phyloP scores from a whole-genome alignment of 2,888 invertebrate species.

The Chouioia cunea region DNA sequence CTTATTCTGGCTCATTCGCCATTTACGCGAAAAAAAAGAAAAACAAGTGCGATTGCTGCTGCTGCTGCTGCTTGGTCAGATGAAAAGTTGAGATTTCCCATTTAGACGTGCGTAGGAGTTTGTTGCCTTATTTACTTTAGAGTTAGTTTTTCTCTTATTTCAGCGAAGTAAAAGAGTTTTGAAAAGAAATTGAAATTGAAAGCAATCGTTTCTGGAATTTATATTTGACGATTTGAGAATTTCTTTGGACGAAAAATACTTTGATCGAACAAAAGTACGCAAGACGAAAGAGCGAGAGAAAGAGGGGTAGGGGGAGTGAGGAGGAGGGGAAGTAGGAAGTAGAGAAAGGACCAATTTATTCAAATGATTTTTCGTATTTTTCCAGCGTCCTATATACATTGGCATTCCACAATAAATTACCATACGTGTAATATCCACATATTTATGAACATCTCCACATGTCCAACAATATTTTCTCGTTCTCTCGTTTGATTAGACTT shows the following conservation, averaged over 20 bases:
- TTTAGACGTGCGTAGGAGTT: slow-evolving; percentile 36
- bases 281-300: background rate
- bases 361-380: no score
- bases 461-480: slow-evolving; percentile 18
- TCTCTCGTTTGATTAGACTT: slow-evolving; percentile 36
- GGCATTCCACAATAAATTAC: background rate
- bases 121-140: slow-evolving; percentile 29
- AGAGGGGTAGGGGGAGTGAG: background rate
- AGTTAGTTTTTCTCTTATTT: slow-evolving; percentile 20
- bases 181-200: background rate
- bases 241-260: slow-evolving; percentile 1
- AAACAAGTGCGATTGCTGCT: slow-evolving; percentile 37
- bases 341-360: background rate
- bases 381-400: no score
- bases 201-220: background rate
- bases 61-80: slow-evolving; percentile 27
- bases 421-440: background rate
- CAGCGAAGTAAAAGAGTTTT: background rate
- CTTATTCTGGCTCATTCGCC: slow-evolving; percentile 29
- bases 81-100: slow-evolving; percentile 41
- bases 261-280: no score
- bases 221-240: slow-evolving; percentile 3
- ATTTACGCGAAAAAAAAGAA: slow-evolving; percentile 18
- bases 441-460: slow-evolving; percentile 4
- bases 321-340: background rate